Evolutionary conservation across 53 echinoderm and acorn worm species (phyloP), one percentile per base, ranked within the genome.

Genomic region (Paracentrotus lividus): DNA sequence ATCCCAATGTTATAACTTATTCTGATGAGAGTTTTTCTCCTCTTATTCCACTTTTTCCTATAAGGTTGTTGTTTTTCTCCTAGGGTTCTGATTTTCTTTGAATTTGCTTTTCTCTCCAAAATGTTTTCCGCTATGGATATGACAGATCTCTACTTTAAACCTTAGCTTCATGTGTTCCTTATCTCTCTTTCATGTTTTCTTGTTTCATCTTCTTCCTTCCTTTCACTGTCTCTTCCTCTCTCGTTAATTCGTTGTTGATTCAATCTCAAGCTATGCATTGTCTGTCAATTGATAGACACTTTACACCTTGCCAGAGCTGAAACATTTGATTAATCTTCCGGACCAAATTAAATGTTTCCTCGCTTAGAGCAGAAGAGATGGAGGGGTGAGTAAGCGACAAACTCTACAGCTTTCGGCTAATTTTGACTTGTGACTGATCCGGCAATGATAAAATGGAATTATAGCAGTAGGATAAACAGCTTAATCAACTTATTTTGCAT

Each of bases 271-370:
- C 75, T 69, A 49, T 90, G 47, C 53, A 90, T 90, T 90, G 90
- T 90, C 90, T 90, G 90, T 24, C 49, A 29, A 90, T 53, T 90
- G 90, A 90, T 75, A 72, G 90, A 90, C 90, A 90, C 51, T 90
- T 90, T 67, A 49, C 90, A 90, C 90, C 90, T 90, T 90, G 55
- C 18, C 72, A 13, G 18, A 23, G 45, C 56, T 52, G 5, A 47
- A 68, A 68, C 45, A 45, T 40, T 72, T 49, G 90, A 90, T 90
- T 72, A 53, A 90, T 90, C 90, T 90, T 72, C 90, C 72, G 69
- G 33, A 89, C 49, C 53, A 90, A 90, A 90, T 90, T 90, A 72
- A 90, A 90, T 90, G 53, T 90, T 90, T 90, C 90, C 90, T 90
- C 90, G 24, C 51, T 27, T 13, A 72, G 47, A 51, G n/a, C 51